A percentile compares a stretch with the other conserved stretches of the same genome.
Conservation (phyloP, 2,888 invertebrate genomes). For the Antheraea yamamai region DNA sequence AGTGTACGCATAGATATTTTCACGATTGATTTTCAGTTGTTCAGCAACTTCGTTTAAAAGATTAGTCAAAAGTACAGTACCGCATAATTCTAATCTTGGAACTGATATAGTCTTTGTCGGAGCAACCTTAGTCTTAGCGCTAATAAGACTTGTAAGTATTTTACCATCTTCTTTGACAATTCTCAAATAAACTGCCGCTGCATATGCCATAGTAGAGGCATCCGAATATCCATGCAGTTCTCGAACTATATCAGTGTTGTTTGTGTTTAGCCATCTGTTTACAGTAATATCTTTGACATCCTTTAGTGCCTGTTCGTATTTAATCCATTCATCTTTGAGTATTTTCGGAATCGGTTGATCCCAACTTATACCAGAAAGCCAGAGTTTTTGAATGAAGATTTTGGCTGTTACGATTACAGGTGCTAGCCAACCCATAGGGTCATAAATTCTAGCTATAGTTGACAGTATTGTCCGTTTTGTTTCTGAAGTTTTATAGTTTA, state of each 20-base stretch:
- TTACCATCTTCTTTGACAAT: constrained; percentile 24
- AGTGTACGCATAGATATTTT: constrained; percentile 24
- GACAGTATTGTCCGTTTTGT: constrained; percentile 44
- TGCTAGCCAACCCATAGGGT: constrained; percentile 44
- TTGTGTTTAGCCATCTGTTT: constrained; percentile 25
- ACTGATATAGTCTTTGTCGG: constrained; percentile 33
- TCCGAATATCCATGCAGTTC: constrained; percentile 33
- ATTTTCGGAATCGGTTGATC: constrained; percentile 33
- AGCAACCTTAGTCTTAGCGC: constrained; percentile 31
- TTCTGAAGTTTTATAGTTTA: constrained; percentile 22
- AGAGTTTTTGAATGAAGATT: constrained; percentile 41
- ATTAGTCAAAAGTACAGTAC: constrained; percentile 28
- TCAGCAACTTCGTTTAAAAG: constrained; percentile 23
- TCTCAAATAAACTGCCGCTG: constrained; percentile 29
- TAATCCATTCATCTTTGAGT: constrained; percentile 22
- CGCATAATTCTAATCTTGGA: constrained; percentile 34
- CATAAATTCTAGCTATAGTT: constrained; percentile 39
- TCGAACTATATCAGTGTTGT: constrained; percentile 1
- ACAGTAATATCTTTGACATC: constrained; percentile 18
- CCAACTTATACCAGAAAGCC: constrained; percentile 40
- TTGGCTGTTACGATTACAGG: constrained; percentile 37
- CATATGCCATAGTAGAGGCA: constrained; percentile 30
- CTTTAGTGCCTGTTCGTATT: constrained; percentile 15
- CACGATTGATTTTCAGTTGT: constrained; percentile 22
- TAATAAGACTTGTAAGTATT: constrained; percentile 23